These are phyloP conservation scores for Electrona antarctica DNA, from an alignment of 2,113 vertebrate species.

Conservation along the genomic window DNA sequence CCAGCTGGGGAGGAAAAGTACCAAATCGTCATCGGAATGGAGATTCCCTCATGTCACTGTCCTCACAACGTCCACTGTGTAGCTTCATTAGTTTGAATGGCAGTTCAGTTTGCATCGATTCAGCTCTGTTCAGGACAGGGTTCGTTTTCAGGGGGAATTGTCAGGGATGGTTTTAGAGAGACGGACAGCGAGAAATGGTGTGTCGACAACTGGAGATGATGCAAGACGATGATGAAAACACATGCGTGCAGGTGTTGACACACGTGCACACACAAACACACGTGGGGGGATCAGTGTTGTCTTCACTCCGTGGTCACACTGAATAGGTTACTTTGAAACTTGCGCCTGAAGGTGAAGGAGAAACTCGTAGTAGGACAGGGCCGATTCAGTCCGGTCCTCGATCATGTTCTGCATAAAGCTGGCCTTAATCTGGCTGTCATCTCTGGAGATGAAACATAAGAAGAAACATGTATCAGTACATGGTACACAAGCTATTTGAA, in stretches of 20 bases:
- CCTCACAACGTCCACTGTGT: conserved; percentile 12
- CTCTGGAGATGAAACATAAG: conserved; percentile 75
- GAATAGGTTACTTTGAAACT: conserved; percentile 90
- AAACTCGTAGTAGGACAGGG: conserved; percentile 97
- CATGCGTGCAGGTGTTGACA: conserved; percentile 9
- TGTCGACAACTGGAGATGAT: conserved; percentile 40
- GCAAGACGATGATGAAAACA: conserved; percentile 26
- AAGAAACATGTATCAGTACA: neutral
- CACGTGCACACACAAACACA: conserved; percentile 11
- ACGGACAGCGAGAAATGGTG: conserved; percentile 24
- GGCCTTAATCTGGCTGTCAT: conserved; percentile 90
- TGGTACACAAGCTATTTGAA: neutral
- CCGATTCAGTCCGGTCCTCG: conserved; percentile 97
- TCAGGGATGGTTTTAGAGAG: neutral
- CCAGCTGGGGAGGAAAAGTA: conserved; percentile 47
- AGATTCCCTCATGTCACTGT: conserved; percentile 21
- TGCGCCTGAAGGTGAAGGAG: conserved; percentile 96
- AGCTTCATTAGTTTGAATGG: conserved; percentile 39
- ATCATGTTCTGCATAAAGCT: conserved; percentile 95
- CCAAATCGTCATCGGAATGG: conserved; percentile 30
- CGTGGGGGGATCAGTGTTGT: conserved; percentile 12
- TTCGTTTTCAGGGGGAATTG: neutral
- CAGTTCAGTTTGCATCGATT: conserved; percentile 20
- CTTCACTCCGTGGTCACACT: neutral
- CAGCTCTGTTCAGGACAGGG: conserved; percentile 6